These are phyloP conservation scores for Petaurus breviceps DNA, from an alignment of 2,113 vertebrate genomes.

Conservation along the genomic window DNA sequence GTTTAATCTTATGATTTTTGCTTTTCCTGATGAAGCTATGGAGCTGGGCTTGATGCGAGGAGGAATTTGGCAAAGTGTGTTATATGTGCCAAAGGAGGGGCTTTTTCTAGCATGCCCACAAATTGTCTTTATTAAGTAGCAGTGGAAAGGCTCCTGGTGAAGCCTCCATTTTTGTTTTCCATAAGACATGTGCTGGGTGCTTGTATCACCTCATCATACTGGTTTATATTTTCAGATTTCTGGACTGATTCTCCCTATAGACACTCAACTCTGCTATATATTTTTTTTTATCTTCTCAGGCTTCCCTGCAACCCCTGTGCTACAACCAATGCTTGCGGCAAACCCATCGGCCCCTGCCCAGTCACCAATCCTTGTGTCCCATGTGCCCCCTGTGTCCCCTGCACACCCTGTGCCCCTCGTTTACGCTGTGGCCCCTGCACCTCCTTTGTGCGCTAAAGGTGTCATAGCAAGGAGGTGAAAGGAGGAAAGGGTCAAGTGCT, in stretches of 20 bases:
- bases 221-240: not conserved
- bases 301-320: conserved; percentile 71
- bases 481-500: not conserved
- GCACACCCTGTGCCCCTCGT: conserved; percentile 53
- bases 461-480: not conserved
- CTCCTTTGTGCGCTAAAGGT: conserved; percentile 59
- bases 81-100: not conserved
- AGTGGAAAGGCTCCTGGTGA: not conserved
- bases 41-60: not conserved
- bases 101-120: not conserved
- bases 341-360: conserved; percentile 38
- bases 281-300: conserved; percentile 55
- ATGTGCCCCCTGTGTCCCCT: conserved; percentile 42
- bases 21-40: not conserved
- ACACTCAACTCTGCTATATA: not conserved
- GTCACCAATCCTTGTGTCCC: conserved; percentile 59
- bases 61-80: not conserved
- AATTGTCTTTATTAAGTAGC: not conserved
- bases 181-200: not conserved
- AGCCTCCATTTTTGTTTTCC: not conserved
- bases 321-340: conserved; percentile 54
- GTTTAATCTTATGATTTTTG: not conserved
- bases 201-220: not conserved
- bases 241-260: not conserved
- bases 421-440: conserved; percentile 68